Evolutionary conservation across 2,797 vertebrate genomes (phyloP).

Genomic region (Kryptolebias ocellatus): DNA sequence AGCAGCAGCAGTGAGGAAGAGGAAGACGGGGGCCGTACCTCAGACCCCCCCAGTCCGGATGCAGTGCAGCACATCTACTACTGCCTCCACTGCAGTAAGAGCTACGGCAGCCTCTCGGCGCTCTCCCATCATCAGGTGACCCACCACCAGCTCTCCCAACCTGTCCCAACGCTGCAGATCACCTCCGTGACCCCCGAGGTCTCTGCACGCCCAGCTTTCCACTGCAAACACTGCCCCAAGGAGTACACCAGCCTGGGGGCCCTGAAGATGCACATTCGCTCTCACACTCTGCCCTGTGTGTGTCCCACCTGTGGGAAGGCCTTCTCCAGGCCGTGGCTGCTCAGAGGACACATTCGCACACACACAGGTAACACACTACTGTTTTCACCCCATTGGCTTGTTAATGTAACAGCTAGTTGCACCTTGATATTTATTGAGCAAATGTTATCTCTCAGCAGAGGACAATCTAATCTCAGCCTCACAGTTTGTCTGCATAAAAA

Average conservation of each 20-base stretch:
- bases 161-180: conserved; percentile 18
- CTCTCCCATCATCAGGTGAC: conserved; percentile 88
- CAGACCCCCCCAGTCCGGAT: conserved; percentile 88
- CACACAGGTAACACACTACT: conserved; percentile 86
- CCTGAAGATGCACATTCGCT: conserved; percentile 98
- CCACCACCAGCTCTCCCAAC: conserved; percentile 83
- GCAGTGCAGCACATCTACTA: conserved; percentile 81
- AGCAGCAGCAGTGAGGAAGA: conserved; percentile 87
- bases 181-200: conserved; percentile 37
- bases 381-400: conserved; percentile 22
- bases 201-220: conserved; percentile 85
- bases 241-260: conserved; percentile 96
- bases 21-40: conserved; percentile 90
- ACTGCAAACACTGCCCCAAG: conserved; percentile 97
- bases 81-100: conserved; percentile 86
- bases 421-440: conserved; percentile 65
- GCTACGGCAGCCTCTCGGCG: conserved; percentile 84
- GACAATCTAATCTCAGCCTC: conserved; percentile 46
- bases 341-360: conserved; percentile 95
- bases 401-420: conserved; percentile 33
- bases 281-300: conserved; percentile 95
- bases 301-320: conserved; percentile 96
- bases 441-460: conserved; percentile 49
- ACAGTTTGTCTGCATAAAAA: conserved; percentile 40
- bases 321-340: conserved; percentile 96